A percentile compares a stretch with the other conserved stretches of the same genome.
These are phyloP conservation scores for Sebastes itinus DNA, from an alignment of 2,797 vertebrate species.

Conservation along the genomic window DNA sequence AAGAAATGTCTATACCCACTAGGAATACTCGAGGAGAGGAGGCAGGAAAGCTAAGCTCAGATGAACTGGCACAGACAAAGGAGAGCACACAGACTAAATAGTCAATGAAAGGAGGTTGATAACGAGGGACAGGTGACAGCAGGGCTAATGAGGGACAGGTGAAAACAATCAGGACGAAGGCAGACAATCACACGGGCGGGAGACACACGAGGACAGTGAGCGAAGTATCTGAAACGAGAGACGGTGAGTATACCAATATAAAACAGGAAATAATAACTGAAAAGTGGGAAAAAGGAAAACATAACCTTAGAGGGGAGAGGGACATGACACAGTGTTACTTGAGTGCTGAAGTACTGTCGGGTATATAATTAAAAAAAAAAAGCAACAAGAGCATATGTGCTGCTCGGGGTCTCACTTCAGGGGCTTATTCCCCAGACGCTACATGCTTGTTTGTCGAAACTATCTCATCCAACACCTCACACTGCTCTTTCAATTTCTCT, in stretches of 20 bases:
- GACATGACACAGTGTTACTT: background rate
- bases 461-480: slow-evolving; percentile 58
- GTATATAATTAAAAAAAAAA: background rate
- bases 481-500: slow-evolving; percentile 61
- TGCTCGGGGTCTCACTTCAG: slow-evolving; percentile 25
- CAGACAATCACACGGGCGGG: no score
- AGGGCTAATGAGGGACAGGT: no score
- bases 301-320: background rate
- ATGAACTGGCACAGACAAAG: background rate
- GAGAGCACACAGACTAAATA: background rate
- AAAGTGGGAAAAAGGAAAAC: background rate
- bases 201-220: no score
- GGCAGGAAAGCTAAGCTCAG: background rate
- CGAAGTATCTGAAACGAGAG: background rate
- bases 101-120: no score
- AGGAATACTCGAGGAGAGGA: background rate
- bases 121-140: no score
- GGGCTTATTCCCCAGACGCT: slow-evolving; percentile 26
- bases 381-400: slow-evolving; percentile 17
- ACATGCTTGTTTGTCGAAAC: slow-evolving; percentile 53
- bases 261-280: background rate
- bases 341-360: slow-evolving; percentile 8
- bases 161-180: no score
- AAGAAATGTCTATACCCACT: no score
- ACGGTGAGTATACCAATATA: background rate